Conservation (phyloP, 2,113 vertebrate genomes). For the Gambusia holbrooki region DNA sequence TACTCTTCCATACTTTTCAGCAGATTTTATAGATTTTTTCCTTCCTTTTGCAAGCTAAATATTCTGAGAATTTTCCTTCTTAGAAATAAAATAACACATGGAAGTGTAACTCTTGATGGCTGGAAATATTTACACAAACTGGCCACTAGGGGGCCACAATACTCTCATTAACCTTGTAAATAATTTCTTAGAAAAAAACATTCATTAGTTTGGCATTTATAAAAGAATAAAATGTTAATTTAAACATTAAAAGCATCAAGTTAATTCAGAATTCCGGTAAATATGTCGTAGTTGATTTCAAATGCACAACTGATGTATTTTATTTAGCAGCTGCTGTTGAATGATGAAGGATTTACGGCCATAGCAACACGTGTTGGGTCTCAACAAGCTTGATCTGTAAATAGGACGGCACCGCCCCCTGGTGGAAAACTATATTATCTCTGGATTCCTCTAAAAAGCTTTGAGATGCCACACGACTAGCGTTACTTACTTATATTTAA, state of each 20-base stretch:
- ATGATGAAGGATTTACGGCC: neutral
- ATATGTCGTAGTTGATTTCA: neutral
- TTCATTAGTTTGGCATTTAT: neutral
- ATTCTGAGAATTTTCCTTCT: neutral
- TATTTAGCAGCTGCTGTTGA: neutral
- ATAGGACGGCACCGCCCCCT: conserved; percentile 58
- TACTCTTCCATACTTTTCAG: too few species aligned
- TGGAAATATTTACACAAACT: neutral
- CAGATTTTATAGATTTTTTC: neutral
- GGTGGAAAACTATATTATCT: conserved; percentile 19
- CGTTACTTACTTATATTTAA: too few species aligned
- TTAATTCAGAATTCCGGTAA: neutral
- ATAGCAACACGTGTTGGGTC: neutral
- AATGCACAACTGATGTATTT: neutral
- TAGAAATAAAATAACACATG: neutral
- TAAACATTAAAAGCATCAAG: neutral
- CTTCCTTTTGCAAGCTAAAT: neutral
- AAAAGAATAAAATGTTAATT: neutral
- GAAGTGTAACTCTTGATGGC: too few species aligned
- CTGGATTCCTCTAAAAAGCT: too few species aligned
- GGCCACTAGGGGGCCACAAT: neutral
- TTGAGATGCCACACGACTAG: too few species aligned
- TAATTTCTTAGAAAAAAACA: neutral
- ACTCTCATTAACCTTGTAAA: neutral
- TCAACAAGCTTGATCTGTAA: neutral